A percentile compares a stretch with the other conserved stretches of the same genome.
phyloP scores from a whole-genome alignment of 2,113 vertebrate genomes.

The Antigone vipio region DNA sequence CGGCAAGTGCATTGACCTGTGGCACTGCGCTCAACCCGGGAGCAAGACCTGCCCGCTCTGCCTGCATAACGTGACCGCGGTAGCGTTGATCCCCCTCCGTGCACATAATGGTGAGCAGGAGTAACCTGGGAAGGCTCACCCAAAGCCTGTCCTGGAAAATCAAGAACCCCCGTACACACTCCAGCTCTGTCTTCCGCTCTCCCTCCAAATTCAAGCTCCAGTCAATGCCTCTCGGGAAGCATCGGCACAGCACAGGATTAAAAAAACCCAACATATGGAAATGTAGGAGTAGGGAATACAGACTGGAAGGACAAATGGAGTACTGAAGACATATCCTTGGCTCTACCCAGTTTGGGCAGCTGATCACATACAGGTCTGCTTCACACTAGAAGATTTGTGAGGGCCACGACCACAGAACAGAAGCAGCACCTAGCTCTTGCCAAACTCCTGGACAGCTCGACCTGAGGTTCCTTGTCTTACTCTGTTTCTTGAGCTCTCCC shows the following conservation, averaged over 20 bases:
- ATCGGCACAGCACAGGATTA: rapidly evolving
- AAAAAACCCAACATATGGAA: background rate
- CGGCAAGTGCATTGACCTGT: conserved; percentile 81
- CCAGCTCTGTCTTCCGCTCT: background rate
- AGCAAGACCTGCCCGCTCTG: conserved; percentile 85
- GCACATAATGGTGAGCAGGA: rapidly evolving
- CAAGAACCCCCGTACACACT: background rate
- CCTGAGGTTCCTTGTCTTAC: background rate
- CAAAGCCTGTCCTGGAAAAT: background rate
- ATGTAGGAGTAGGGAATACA: background rate
- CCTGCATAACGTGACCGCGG: conserved; percentile 74
- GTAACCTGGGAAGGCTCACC: background rate
- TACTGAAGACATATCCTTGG: background rate
- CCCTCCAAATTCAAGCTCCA: background rate
- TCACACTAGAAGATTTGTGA: background rate
- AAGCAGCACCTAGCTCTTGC: background rate
- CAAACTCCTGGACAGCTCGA: background rate
- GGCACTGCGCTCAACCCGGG: conserved; percentile 65
- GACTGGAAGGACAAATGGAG: background rate
- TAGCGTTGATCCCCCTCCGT: background rate
- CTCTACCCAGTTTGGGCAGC: background rate
- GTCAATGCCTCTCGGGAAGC: background rate
- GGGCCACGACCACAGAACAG: background rate
- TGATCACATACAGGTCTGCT: background rate
- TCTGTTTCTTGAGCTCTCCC: background rate